These are phyloP conservation scores for Indri indri DNA, from an alignment of 2,113 vertebrate genomes.

Conservation along the genomic window DNA sequence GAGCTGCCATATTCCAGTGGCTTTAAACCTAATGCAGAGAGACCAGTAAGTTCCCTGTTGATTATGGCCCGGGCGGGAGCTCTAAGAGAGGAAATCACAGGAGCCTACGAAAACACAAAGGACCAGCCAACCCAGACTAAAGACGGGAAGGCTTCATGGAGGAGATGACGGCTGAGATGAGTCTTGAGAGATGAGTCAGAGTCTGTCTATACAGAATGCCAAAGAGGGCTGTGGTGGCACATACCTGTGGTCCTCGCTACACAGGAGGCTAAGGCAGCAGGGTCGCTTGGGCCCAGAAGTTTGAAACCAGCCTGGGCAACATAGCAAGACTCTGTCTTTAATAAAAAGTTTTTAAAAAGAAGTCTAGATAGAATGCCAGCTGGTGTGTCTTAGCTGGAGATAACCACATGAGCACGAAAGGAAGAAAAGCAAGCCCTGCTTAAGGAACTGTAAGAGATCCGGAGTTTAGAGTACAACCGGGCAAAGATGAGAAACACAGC, in stretches of 20 bases:
- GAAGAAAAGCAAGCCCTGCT: neutral
- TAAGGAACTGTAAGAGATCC: neutral
- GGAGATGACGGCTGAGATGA: neutral
- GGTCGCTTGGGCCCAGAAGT: too few relatives aligned
- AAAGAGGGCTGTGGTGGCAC: neutral
- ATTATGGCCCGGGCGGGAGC: neutral
- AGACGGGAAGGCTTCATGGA: neutral
- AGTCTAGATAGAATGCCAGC: neutral
- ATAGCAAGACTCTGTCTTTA: neutral
- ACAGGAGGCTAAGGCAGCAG: too few relatives aligned
- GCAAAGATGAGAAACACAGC: neutral
- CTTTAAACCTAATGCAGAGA: neutral
- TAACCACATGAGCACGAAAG: accelerated
- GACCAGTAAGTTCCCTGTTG: neutral
- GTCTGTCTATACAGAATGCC: neutral
- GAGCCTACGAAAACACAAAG: neutral
- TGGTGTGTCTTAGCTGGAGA: neutral
- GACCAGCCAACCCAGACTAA: neutral
- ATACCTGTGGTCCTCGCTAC: neutral
- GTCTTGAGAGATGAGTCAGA: neutral
- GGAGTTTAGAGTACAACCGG: neutral
- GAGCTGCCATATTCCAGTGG: neutral
- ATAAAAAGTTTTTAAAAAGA: neutral
- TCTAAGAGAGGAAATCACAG: neutral
- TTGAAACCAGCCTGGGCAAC: too few relatives aligned